These are phyloP conservation scores for Eristalis pertinax DNA, from an alignment of 2,888 invertebrate genomes.

Conservation along the genomic window DNA sequence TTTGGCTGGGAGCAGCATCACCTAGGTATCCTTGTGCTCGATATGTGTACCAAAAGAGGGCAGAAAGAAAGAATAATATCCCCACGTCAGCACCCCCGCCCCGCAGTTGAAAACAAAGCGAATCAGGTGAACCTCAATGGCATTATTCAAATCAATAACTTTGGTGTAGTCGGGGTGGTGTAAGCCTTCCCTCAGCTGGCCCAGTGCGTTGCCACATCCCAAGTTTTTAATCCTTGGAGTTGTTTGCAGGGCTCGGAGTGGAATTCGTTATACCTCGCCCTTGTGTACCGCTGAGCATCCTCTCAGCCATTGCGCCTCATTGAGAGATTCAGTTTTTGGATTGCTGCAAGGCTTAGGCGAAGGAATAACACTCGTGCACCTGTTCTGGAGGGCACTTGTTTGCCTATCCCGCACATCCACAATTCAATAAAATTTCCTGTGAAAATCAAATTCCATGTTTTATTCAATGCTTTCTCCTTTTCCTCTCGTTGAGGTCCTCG, in stretches of 20 bases:
- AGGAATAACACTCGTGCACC: slow-evolving; percentile 11
- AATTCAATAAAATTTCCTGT: slow-evolving; percentile 47
- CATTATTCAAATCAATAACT: slow-evolving; percentile 54
- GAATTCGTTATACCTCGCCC: slow-evolving; percentile 1
- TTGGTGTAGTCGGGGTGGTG: slow-evolving; percentile 3
- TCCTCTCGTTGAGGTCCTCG: not conserved
- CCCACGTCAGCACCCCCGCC: not conserved
- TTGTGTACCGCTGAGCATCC: not conserved
- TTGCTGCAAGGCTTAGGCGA: slow-evolving; percentile 29
- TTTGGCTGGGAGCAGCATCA: not conserved
- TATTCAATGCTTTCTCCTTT: slow-evolving; percentile 33
- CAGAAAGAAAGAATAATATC: not conserved
- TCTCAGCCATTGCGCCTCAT: not conserved
- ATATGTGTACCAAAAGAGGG: not conserved
- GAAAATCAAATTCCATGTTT: slow-evolving; percentile 58
- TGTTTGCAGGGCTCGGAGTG: slow-evolving; percentile 14
- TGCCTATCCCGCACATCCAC: slow-evolving; percentile 14
- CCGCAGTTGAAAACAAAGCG: slow-evolving; percentile 6
- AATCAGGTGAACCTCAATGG: slow-evolving; percentile 54
- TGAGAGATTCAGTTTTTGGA: slow-evolving; percentile 7
- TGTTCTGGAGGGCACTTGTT: slow-evolving; percentile 22
- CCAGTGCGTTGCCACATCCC: not conserved
- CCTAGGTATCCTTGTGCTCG: not conserved
- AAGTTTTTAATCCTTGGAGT: slow-evolving; percentile 39
- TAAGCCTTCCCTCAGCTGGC: not conserved